phyloP scores from a whole-genome alignment of 1,140 invertebrate species.

The Tetranychus urticae region DNA sequence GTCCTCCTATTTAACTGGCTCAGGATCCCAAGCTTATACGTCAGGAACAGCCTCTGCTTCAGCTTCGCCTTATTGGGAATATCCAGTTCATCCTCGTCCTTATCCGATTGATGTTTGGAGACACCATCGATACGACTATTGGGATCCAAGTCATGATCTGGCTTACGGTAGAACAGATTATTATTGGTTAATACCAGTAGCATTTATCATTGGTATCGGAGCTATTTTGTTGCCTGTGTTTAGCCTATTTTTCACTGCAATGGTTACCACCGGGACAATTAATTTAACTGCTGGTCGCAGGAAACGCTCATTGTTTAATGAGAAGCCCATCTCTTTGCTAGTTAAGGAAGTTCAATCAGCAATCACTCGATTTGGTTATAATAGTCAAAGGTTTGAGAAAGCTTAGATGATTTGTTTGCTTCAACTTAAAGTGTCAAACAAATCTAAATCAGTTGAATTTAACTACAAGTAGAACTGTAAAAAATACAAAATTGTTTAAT shows the following conservation, averaged over 20 bases:
- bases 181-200: conserved; percentile 7
- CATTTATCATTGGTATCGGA: conserved; percentile 9
- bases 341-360: neutral
- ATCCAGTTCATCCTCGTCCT: neutral
- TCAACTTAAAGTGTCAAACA: neutral
- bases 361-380: neutral
- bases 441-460: no score
- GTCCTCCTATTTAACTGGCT: no score
- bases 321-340: neutral
- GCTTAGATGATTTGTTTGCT: neutral
- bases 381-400: neutral
- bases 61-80: neutral
- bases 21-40: no score
- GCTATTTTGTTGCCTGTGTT: conserved; percentile 7
- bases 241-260: conserved; percentile 7
- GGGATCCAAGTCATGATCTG: neutral
- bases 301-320: neutral
- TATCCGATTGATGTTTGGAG: neutral
- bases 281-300: conserved; percentile 6
- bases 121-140: neutral
- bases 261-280: conserved; percentile 7
- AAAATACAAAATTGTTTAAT: no score
- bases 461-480: no score
- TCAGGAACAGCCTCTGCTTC: no score
- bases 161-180: conserved; percentile 4